Base-by-base conservation (phyloP, 2,797 vertebrate species). In the Artibeus jamaicensis region DNA sequence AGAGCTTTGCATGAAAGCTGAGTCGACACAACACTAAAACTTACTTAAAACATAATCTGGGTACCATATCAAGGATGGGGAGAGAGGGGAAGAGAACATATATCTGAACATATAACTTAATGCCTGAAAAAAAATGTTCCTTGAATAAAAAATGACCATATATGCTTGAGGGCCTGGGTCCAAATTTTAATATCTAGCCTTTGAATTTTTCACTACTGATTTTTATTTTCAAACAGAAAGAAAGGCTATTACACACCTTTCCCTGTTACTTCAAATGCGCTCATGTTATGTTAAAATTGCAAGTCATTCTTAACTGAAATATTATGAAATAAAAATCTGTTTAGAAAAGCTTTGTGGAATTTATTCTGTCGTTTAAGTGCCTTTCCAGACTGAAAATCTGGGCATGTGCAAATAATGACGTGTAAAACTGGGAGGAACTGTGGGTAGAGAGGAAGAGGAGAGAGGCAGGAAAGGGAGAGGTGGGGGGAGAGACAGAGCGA, bases 141-240 rank as follows among this genome's bases (percentile, higher is more conserved):
- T 65, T 92, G 42, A 91, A 46, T 62, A 67, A 94, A 83, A 76
- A 73, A 55, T 68, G 39, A 68, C 57, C 44, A 62, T 6, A 55
- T 29, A 89, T 55, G 34, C 44, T 73, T 57, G 29, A 44, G 46
- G 39, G 2, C 11, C 21, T 92, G 65, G 70, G 65, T 89, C 94
- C 73, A 82, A 84, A 97, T 84, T 76, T 57, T 76, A 46, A 12
- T 81, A 90, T 53, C 57, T 77, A 59, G 29, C 24, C 71, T 92
- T 46, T 59, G 10, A 89, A 57, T 73, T 87, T 94, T 89, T 93
- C 83, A 94, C 65, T 68, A 84, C n/a, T 93, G 32, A 86, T 77
- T 79, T 94, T 82, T 89, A 92, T 81, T 96, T 96, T 95, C 62
- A 94, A 92, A 82, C 42, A 89, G 62, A 92, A 42, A 93, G 53